phyloP scores from a whole-genome alignment of 2,797 vertebrate genomes.

The Lindbergichthys nudifrons region DNA sequence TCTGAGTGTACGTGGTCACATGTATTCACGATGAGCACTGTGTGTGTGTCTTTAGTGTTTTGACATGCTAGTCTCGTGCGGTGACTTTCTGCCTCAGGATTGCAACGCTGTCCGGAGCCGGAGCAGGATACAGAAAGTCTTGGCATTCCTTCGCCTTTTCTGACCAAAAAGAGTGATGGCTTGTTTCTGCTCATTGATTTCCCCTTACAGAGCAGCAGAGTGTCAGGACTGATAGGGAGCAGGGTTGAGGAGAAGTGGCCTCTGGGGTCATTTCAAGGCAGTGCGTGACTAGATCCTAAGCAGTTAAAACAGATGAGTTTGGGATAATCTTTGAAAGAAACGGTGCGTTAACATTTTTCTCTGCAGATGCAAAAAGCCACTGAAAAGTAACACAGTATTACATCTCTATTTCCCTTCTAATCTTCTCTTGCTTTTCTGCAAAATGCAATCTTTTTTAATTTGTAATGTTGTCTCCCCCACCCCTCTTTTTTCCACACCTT shows the following conservation, averaged over 20 bases:
- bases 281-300: constrained; percentile 68
- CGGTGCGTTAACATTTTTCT: constrained; percentile 52
- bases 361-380: constrained; percentile 45
- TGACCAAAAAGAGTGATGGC: constrained; percentile 69
- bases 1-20: constrained; percentile 9
- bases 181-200: constrained; percentile 79
- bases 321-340: constrained; percentile 62
- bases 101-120: constrained; percentile 44
- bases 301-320: constrained; percentile 70
- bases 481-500: constrained; percentile 83
- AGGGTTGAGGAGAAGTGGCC: constrained; percentile 66
- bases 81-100: constrained; percentile 48
- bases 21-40: constrained; percentile 17
- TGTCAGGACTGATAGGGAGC: constrained; percentile 70
- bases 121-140: constrained; percentile 42
- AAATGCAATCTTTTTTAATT: constrained; percentile 76
- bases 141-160: constrained; percentile 66
- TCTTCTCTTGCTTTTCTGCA: constrained; percentile 59
- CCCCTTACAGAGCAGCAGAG: constrained; percentile 70
- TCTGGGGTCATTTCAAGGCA: constrained; percentile 70
- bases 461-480: constrained; percentile 81
- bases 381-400: constrained; percentile 35
- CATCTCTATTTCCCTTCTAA: constrained; percentile 56
- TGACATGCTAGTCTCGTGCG: constrained; percentile 27
- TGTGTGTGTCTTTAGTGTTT: constrained; percentile 13